These are phyloP conservation scores for Ceramica pisi DNA, from an alignment of 2,888 invertebrate genomes.

Conservation along the genomic window DNA sequence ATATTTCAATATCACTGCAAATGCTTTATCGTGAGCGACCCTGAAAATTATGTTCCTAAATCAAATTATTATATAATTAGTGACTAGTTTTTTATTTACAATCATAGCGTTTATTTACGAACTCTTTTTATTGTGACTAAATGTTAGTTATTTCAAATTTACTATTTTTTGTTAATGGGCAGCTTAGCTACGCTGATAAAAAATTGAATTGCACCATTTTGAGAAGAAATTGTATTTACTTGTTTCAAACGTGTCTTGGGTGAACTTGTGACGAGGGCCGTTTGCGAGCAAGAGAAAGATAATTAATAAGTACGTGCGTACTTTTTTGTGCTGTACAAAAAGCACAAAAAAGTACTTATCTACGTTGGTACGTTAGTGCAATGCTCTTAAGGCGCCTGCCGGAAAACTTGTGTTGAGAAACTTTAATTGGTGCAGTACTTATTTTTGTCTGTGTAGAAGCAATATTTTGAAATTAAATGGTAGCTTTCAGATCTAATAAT, in stretches of 20 bases:
- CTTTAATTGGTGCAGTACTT: conserved; percentile 17
- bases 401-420: no score
- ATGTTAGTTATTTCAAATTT: conserved; percentile 27
- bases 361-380: background rate
- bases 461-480: conserved; percentile 42
- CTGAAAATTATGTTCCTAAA: conserved; percentile 55
- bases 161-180: conserved; percentile 35
- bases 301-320: background rate
- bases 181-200: conserved; percentile 39
- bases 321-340: background rate
- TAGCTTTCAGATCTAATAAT: conserved; percentile 52
- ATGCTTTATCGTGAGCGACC: conserved; percentile 11
- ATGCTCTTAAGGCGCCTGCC: background rate
- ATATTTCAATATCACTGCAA: conserved; percentile 11
- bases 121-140: conserved; percentile 42
- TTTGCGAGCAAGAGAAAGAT: background rate
- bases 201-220: conserved; percentile 8
- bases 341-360: no score
- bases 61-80: conserved; percentile 45
- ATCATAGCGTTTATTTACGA: conserved; percentile 39
- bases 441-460: conserved; percentile 29
- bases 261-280: background rate
- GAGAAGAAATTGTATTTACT: background rate
- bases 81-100: conserved; percentile 37
- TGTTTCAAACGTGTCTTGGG: background rate